Conservation (phyloP, 1,140 invertebrate genomes). For the Drosophila baimaii region DNA sequence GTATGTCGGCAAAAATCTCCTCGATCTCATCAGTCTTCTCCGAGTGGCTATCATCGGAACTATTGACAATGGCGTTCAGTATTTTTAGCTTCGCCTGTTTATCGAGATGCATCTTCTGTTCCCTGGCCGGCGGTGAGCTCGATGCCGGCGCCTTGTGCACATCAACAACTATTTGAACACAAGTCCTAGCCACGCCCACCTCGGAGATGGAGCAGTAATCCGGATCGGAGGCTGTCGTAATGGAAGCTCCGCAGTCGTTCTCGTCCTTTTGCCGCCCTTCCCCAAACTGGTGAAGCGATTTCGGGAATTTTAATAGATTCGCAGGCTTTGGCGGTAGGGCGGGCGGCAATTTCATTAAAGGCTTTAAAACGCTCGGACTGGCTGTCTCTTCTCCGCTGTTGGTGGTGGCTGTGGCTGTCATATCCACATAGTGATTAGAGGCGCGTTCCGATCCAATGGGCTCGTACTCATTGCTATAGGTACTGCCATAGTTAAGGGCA, state of each 20-base stretch:
- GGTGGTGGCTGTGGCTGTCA: conserved; percentile 65
- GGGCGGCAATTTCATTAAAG: conserved; percentile 78
- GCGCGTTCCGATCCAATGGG: conserved; percentile 84
- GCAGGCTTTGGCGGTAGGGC: conserved; percentile 88
- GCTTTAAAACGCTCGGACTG: conserved; percentile 1
- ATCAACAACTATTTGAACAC: conserved; percentile 76
- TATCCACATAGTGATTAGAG: conserved; percentile 85
- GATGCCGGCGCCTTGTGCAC: conserved; percentile 71
- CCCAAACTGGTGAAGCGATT: conserved; percentile 62
- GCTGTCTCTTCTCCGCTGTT: not conserved
- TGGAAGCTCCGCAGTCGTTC: conserved; percentile 38
- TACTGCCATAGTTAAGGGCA: conserved; percentile 83
- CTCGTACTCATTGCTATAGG: conserved; percentile 86
- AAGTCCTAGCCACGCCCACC: conserved; percentile 71
- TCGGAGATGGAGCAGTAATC: conserved; percentile 86
- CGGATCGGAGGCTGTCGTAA: conserved; percentile 79
- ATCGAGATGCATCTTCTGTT: conserved; percentile 1
- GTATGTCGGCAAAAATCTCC: conserved; percentile 85
- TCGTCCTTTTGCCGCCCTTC: conserved; percentile 55
- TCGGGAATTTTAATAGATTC: conserved; percentile 85
- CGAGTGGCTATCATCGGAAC: conserved; percentile 59
- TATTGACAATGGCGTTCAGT: not conserved
- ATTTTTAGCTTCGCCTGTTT: too few species aligned
- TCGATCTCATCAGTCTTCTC: conserved; percentile 82
- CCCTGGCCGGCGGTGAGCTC: conserved; percentile 34